phyloP scores from a whole-genome alignment of 2,797 vertebrate genomes.

The Paratrypauchen microcephalus region DNA sequence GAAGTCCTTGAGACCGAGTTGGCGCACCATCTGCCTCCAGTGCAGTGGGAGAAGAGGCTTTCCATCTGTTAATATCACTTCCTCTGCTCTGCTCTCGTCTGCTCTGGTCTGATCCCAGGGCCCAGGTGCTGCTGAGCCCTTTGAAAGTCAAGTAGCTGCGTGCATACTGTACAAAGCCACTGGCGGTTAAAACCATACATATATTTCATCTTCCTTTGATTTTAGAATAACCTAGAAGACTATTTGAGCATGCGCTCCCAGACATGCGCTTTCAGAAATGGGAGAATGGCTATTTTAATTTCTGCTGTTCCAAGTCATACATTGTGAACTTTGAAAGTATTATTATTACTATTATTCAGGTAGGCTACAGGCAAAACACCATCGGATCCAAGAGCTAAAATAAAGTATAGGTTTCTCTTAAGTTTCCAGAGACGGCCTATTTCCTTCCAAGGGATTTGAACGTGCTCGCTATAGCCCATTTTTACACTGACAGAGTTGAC shows the following conservation, averaged over 20 bases:
- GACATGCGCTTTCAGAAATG: conserved; percentile 39
- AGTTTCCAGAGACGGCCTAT: neutral
- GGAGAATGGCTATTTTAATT: conserved; percentile 35
- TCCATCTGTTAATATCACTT: conserved; percentile 54
- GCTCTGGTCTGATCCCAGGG: conserved; percentile 32
- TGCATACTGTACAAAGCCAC: conserved; percentile 21
- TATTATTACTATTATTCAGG: conserved; percentile 36
- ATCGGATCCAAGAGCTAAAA: conserved; percentile 8
- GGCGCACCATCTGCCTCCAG: conserved; percentile 53
- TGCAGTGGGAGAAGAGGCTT: conserved; percentile 35
- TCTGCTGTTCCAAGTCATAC: conserved; percentile 22
- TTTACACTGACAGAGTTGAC: neutral
- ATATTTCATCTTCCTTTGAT: neutral
- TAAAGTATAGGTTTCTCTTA: neutral
- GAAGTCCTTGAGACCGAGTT: conserved; percentile 41
- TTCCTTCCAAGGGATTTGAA: neutral
- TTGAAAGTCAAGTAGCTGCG: conserved; percentile 33
- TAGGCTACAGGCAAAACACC: conserved; percentile 17
- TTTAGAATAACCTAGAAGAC: conserved; percentile 5
- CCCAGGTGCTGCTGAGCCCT: conserved; percentile 50
- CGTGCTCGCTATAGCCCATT: neutral
- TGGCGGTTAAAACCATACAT: conserved; percentile 11
- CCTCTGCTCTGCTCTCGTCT: conserved; percentile 43
- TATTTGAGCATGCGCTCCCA: neutral
- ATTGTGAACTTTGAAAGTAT: conserved; percentile 18